These are phyloP conservation scores for Nyctibius bracteatus DNA, from an alignment of 2,113 vertebrate species.

Conservation along the genomic window DNA sequence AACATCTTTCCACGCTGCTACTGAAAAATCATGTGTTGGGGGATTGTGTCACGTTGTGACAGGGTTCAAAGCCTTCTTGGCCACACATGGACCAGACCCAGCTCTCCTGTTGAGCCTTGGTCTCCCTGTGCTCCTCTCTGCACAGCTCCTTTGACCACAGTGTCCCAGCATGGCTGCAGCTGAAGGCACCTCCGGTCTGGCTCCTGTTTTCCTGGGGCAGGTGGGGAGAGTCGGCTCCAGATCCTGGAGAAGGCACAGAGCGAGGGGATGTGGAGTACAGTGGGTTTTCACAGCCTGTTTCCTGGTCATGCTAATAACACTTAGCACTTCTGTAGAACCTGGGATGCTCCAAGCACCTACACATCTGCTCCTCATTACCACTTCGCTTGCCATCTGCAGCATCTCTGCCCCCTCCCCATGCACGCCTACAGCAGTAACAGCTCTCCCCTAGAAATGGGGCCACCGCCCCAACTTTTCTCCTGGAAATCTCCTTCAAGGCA, in stretches of 20 bases:
- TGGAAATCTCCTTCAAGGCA: not conserved
- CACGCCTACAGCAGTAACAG: not conserved
- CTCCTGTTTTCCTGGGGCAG: not conserved
- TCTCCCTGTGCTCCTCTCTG: not conserved
- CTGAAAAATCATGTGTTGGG: not conserved
- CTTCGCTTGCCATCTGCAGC: not conserved
- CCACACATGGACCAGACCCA: not conserved
- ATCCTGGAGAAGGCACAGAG: not conserved
- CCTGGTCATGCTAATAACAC: slow-evolving; percentile 37
- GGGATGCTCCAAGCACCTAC: slow-evolving; percentile 23
- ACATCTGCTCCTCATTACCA: slow-evolving; percentile 43
- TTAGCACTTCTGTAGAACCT: slow-evolving; percentile 51
- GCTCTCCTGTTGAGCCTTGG: not conserved
- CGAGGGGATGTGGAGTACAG: not conserved
- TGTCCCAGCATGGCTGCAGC: not conserved
- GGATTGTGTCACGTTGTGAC: not conserved
- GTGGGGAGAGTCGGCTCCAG: not conserved
- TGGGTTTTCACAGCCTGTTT: slow-evolving; percentile 31
- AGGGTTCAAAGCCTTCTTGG: not conserved
- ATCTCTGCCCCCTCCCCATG: not conserved
- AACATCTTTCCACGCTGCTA: not conserved
- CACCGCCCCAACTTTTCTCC: not conserved
- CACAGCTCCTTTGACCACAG: not conserved
- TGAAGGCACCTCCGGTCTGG: not conserved
- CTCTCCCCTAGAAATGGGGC: not conserved